phyloP scores from a whole-genome alignment of 2,888 invertebrate species.

The Drosophila eohydei region DNA sequence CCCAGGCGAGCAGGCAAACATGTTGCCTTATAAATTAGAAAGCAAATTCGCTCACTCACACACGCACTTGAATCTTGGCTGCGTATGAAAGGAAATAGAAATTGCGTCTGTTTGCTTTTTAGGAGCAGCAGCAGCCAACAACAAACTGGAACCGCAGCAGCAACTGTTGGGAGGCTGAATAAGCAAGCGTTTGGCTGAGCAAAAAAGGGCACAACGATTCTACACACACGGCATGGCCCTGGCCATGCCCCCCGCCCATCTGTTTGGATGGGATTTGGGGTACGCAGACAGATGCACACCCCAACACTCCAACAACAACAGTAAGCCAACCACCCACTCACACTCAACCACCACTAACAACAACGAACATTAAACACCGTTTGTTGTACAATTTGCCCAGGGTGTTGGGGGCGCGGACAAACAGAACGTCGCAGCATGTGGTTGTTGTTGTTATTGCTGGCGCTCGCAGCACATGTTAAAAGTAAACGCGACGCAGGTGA shows the following conservation, averaged over 20 bases:
- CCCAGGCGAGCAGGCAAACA: constrained; percentile 64
- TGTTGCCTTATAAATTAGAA: constrained; percentile 75
- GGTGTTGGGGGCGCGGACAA: constrained; percentile 13
- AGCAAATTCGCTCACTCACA: constrained; percentile 31
- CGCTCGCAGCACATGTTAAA: constrained; percentile 69
- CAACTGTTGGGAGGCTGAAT: constrained; percentile 25
- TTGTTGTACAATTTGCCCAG: constrained; percentile 55
- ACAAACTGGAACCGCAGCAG: constrained; percentile 25
- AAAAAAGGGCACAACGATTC: constrained; percentile 44
- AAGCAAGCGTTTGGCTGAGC: constrained; percentile 44
- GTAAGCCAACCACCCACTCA: constrained; percentile 3
- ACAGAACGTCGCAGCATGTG: constrained; percentile 15
- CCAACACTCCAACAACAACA: constrained; percentile 6
- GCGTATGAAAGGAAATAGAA: constrained; percentile 61
- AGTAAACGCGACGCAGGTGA: constrained; percentile 61
- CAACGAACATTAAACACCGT: constrained; percentile 60
- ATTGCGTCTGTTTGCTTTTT: constrained; percentile 69
- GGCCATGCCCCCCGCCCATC: constrained; percentile 24
- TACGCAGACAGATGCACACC: constrained; percentile 36
- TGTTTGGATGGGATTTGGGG: constrained; percentile 62
- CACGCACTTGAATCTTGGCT: constrained; percentile 35
- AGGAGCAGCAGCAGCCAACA: constrained; percentile 36
- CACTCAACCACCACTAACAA: constrained; percentile 9
- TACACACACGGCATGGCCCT: constrained; percentile 11
- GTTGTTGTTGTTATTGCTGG: constrained; percentile 32